These are phyloP conservation scores for Anoplophora glabripennis DNA, from an alignment of 1,140 invertebrate genomes.

Conservation along the genomic window DNA sequence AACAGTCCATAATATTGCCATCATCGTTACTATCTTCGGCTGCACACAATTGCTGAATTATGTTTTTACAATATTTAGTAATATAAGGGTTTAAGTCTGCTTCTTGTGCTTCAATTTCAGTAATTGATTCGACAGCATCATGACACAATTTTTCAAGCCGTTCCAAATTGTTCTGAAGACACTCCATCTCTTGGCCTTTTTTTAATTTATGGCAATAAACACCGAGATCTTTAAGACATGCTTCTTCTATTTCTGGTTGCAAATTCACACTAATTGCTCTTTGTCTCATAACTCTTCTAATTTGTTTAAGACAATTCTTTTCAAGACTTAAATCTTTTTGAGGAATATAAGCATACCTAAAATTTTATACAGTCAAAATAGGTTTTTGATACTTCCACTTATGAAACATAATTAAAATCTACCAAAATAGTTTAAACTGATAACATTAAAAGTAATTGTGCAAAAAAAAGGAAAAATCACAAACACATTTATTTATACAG, in stretches of 20 bases:
- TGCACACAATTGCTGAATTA: slow-evolving; percentile 80
- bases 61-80: slow-evolving; percentile 73
- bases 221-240: slow-evolving; percentile 83
- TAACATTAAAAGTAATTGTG: too few relatives aligned
- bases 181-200: slow-evolving; percentile 86
- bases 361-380: too few relatives aligned
- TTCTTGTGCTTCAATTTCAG: slow-evolving; percentile 82
- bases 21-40: slow-evolving; percentile 70
- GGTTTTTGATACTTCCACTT: too few relatives aligned
- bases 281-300: slow-evolving; percentile 88
- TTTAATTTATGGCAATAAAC: slow-evolving; percentile 78
- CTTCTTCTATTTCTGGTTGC: slow-evolving; percentile 89
- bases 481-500: too few relatives aligned
- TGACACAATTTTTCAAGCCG: slow-evolving; percentile 50
- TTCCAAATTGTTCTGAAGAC: slow-evolving; percentile 89
- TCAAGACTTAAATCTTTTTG: slow-evolving; percentile 63
- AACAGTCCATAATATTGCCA: slow-evolving; percentile 88
- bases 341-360: slow-evolving; percentile 73
- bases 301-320: slow-evolving; percentile 70
- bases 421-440: too few relatives aligned
- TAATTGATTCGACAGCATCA: slow-evolving; percentile 67
- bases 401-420: too few relatives aligned
- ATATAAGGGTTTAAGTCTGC: slow-evolving; percentile 85
- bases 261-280: slow-evolving; percentile 89
- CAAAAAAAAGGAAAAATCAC: too few relatives aligned